These are phyloP conservation scores for Elephantulus edwardii DNA, from an alignment of 2,113 vertebrate genomes.

Conservation along the genomic window DNA sequence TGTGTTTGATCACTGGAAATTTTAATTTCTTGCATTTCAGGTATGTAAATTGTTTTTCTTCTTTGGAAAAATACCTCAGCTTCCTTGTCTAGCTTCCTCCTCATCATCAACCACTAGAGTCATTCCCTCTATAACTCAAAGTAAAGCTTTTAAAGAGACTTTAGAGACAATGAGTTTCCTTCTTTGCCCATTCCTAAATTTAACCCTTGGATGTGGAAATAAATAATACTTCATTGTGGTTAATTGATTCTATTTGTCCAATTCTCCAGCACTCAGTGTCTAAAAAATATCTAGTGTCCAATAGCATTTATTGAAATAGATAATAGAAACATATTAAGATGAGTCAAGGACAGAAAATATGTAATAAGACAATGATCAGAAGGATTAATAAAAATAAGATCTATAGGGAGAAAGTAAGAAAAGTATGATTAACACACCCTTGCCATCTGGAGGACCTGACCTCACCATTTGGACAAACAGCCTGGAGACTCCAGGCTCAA, in stretches of 20 bases:
- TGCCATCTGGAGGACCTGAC: too few relatives aligned
- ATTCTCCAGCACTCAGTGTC: background rate
- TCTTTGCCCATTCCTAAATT: background rate
- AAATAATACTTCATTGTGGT: background rate
- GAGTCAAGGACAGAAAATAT: too few relatives aligned
- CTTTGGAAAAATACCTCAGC: background rate
- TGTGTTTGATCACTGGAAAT: background rate
- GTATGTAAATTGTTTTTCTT: background rate
- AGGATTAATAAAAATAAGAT: too few relatives aligned
- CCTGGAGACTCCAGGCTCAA: too few relatives aligned
- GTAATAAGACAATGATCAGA: too few relatives aligned
- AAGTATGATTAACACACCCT: too few relatives aligned
- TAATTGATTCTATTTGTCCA: background rate
- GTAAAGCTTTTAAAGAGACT: background rate
- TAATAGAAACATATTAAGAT: too few relatives aligned
- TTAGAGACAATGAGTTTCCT: background rate
- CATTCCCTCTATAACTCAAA: background rate
- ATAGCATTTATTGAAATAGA: background rate
- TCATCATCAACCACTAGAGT: background rate
- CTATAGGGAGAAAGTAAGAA: too few relatives aligned
- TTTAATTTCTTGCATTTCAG: constrained; percentile 12
- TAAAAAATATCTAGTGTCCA: background rate
- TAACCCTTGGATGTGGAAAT: background rate
- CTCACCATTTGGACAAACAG: too few relatives aligned
- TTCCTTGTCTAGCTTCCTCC: background rate